Evolutionary conservation across 1,140 invertebrate species (phyloP).

Genomic region (Drosophila bipectinata): DNA sequence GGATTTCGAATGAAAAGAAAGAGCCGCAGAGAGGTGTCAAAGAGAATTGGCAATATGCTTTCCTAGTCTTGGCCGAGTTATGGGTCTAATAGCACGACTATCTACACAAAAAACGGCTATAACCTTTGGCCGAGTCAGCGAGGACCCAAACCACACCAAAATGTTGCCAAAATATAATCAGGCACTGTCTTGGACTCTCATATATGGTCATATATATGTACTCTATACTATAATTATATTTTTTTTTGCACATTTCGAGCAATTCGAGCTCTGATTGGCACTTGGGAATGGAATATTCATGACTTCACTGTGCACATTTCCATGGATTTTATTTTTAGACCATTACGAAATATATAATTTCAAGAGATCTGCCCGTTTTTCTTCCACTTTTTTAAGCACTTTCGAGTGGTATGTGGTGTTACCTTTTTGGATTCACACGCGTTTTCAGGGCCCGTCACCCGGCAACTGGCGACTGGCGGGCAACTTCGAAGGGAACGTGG

Average conservation of each 20-base stretch:
- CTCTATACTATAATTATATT: not conserved
- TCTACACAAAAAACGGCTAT: slow-evolving; percentile 15
- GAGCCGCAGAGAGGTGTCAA: slow-evolving; percentile 5
- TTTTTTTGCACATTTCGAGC: slow-evolving; percentile 30
- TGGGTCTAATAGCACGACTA: slow-evolving; percentile 7
- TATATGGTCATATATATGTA: not conserved
- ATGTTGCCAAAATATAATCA: not conserved
- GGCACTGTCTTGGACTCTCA: not conserved
- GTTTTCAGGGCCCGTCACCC: slow-evolving; percentile 27
- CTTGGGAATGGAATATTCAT: slow-evolving; percentile 30
- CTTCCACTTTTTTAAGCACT: not conserved
- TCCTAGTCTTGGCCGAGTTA: slow-evolving; percentile 1
- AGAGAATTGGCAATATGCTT: not conserved
- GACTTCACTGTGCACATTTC: slow-evolving; percentile 62
- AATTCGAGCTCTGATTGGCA: slow-evolving; percentile 24
- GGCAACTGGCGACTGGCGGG: slow-evolving; percentile 43
- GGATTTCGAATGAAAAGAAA: slow-evolving; percentile 42
- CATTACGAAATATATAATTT: slow-evolving; percentile 66
- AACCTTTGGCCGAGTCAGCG: slow-evolving; percentile 10
- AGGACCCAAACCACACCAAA: slow-evolving; percentile 6
- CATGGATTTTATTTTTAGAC: slow-evolving; percentile 70
- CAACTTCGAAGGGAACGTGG: slow-evolving; percentile 40
- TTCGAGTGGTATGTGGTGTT: slow-evolving; percentile 8
- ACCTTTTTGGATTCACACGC: slow-evolving; percentile 45
- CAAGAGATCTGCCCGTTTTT: slow-evolving; percentile 27